Evolutionary conservation across 1,140 invertebrate species (phyloP).

Genomic region (Neodiprion pinetum): DNA sequence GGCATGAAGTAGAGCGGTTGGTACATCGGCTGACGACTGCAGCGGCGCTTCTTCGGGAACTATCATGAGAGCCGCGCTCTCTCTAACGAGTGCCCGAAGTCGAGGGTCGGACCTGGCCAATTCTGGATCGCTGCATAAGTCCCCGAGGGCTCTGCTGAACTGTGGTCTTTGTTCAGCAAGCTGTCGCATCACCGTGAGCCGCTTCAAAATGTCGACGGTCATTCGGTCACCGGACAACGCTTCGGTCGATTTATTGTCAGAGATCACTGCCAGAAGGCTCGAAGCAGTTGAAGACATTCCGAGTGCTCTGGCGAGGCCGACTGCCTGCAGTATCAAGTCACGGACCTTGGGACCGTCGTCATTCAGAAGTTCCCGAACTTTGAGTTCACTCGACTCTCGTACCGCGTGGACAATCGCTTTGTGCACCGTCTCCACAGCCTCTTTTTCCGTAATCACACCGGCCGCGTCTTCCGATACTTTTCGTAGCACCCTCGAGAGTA

Average conservation of each 20-base stretch:
- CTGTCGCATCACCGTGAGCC: slow-evolving; percentile 75
- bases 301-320: slow-evolving; percentile 73
- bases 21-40: slow-evolving; percentile 72
- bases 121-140: slow-evolving; percentile 71
- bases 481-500: slow-evolving; percentile 64
- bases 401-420: slow-evolving; percentile 69
- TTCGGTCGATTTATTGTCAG: slow-evolving; percentile 66
- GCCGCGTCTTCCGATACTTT: slow-evolving; percentile 66
- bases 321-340: slow-evolving; percentile 70
- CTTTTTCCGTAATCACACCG: slow-evolving; percentile 66
- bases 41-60: slow-evolving; percentile 68
- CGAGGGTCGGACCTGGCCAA: slow-evolving; percentile 71
- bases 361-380: slow-evolving; percentile 63
- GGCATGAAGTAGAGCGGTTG: slow-evolving; percentile 67
- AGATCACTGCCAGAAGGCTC: slow-evolving; percentile 66
- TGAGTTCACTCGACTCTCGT: slow-evolving; percentile 65
- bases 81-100: slow-evolving; percentile 71
- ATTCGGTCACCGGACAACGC: slow-evolving; percentile 68
- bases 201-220: slow-evolving; percentile 72
- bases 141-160: slow-evolving; percentile 65
- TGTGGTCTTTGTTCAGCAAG: slow-evolving; percentile 72
- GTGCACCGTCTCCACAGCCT: slow-evolving; percentile 68
- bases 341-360: slow-evolving; percentile 59
- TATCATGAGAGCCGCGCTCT: slow-evolving; percentile 75
- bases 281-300: slow-evolving; percentile 71